phyloP scores from a whole-genome alignment of 2,113 vertebrate genomes.

The Lipophrys pholis region DNA sequence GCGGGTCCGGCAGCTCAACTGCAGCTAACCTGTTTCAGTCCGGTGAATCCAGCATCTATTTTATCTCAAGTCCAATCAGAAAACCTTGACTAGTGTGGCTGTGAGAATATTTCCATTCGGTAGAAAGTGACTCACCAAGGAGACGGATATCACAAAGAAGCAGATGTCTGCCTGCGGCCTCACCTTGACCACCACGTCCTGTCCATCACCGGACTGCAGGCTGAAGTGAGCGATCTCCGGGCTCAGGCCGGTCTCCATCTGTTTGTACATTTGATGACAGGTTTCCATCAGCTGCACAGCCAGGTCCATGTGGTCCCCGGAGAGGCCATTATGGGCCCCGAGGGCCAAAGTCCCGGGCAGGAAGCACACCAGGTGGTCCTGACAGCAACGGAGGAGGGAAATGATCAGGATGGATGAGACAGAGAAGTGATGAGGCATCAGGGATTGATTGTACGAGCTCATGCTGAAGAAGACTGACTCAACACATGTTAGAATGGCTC shows the following conservation, averaged over 20 bases:
- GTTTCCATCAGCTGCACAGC: conserved; percentile 92
- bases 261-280: conserved; percentile 96
- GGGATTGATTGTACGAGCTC: conserved; percentile 2
- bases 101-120: too few species aligned
- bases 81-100: too few species aligned
- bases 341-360: conserved; percentile 94
- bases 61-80: too few species aligned
- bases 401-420: background rate
- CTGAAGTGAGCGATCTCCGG: conserved; percentile 96
- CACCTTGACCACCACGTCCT: conserved; percentile 91
- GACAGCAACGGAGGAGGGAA: conserved; percentile 14
- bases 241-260: conserved; percentile 95
- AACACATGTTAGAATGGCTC: background rate
- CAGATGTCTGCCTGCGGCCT: background rate
- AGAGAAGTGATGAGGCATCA: background rate
- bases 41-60: too few species aligned
- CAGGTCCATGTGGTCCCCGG: conserved; percentile 92
- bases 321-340: conserved; percentile 90
- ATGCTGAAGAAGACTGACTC: background rate
- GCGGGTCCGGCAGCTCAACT: too few species aligned
- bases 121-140: too few species aligned
- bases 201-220: conserved; percentile 76
- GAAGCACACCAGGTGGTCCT: conserved; percentile 99
- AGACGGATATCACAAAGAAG: too few species aligned
- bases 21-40: too few species aligned